phyloP scores from a whole-genome alignment of 2,797 vertebrate species.

The Halcyon smyrnensis region DNA sequence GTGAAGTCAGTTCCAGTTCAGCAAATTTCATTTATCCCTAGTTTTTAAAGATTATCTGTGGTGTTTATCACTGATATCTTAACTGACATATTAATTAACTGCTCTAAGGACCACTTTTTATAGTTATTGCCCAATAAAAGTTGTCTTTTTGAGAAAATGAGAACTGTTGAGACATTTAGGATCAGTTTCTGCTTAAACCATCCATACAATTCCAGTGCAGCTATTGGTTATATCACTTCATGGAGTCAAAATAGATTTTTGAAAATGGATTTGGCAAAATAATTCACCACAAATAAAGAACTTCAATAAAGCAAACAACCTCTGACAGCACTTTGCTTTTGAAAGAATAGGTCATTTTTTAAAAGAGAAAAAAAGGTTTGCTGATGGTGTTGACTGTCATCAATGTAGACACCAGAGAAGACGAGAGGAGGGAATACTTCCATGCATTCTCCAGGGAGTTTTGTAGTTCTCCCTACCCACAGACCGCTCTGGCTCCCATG shows the following conservation, averaged over 20 bases:
- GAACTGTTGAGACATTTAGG: background rate
- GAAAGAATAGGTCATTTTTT: background rate
- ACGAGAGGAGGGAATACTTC: background rate
- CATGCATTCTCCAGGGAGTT: background rate
- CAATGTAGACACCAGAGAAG: background rate
- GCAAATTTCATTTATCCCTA: background rate
- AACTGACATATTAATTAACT: background rate
- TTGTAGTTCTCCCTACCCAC: accelerated
- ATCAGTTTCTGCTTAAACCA: background rate
- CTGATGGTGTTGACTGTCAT: background rate
- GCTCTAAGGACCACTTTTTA: background rate
- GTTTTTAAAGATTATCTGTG: background rate
- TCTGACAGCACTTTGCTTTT: background rate
- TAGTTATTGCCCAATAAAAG: background rate
- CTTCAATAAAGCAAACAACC: background rate
- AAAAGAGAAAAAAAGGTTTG: background rate
- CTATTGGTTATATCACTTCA: accelerated
- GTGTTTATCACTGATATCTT: background rate
- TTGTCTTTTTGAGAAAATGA: background rate
- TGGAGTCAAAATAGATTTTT: background rate
- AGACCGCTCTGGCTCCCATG: background rate
- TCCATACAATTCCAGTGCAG: background rate
- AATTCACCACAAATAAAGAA: background rate
- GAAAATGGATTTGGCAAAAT: background rate
- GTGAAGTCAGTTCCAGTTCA: background rate